Evolutionary conservation across 2,797 vertebrate genomes (phyloP).

Genomic region (Mionectes olivaceus): DNA sequence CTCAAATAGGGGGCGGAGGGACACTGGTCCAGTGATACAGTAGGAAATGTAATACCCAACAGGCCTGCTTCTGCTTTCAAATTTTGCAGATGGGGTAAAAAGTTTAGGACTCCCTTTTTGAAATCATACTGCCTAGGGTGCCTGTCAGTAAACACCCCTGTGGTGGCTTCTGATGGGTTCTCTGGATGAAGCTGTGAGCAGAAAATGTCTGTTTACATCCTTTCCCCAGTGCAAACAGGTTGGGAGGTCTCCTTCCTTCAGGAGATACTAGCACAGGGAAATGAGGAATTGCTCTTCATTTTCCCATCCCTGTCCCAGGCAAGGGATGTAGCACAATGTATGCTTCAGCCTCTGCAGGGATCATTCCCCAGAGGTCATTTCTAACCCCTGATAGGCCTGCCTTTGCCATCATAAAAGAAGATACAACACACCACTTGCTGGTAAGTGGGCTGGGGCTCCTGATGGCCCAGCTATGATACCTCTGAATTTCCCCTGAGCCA

Average conservation of each 20-base stretch:
- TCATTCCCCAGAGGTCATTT: neutral
- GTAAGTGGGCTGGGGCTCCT: neutral
- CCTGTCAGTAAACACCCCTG: neutral
- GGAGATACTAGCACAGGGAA: neutral
- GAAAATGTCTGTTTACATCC: neutral
- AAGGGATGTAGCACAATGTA: neutral
- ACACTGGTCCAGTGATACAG: neutral
- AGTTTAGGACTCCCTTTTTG: neutral
- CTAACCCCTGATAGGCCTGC: neutral
- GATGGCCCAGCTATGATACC: neutral
- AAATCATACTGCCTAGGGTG: neutral
- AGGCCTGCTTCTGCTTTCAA: neutral
- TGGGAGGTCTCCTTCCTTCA: neutral
- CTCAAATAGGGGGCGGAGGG: neutral
- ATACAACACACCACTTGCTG: neutral
- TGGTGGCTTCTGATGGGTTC: neutral
- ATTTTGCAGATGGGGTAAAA: neutral
- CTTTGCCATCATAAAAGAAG: neutral
- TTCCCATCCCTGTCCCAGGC: neutral
- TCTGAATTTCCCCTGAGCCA: neutral
- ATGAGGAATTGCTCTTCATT: neutral
- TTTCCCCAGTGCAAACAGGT: neutral
- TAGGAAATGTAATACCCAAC: neutral
- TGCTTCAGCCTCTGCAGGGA: neutral
- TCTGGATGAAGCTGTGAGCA: neutral